phyloP scores from a whole-genome alignment of 2,113 vertebrate species.

The Pseudorasbora parva region DNA sequence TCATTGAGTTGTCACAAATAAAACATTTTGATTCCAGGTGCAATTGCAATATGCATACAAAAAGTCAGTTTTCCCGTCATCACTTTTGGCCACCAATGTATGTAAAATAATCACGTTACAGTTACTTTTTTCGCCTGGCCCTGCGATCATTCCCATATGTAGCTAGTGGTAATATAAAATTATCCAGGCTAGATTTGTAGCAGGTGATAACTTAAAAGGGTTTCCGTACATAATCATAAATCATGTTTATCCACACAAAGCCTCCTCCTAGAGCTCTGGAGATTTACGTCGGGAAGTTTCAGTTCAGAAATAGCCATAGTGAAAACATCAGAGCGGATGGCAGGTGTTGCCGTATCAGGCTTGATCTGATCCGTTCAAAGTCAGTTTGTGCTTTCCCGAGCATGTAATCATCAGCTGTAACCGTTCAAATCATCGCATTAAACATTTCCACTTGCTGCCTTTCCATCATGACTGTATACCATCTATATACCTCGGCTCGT shows the following conservation, averaged over 20 bases:
- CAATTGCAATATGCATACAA: too few relatives aligned
- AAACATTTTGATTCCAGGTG: too few relatives aligned
- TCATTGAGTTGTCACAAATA: too few relatives aligned
- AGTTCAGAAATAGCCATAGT: conserved; percentile 27
- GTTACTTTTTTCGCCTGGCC: too few relatives aligned
- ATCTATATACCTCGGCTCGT: not conserved
- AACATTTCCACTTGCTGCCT: not conserved
- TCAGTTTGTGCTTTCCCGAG: conserved; percentile 21
- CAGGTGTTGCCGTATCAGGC: conserved; percentile 36
- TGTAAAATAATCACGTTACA: too few relatives aligned
- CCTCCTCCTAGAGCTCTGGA: not conserved
- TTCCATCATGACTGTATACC: not conserved
- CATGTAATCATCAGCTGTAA: not conserved
- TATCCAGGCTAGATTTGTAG: conserved; percentile 10
- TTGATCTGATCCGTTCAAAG: conserved; percentile 12
- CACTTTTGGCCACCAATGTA: too few relatives aligned
- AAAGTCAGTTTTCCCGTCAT: too few relatives aligned
- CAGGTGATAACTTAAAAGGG: conserved; percentile 26
- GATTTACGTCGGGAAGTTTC: not conserved
- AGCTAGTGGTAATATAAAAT: not conserved
- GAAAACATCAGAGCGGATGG: conserved; percentile 36
- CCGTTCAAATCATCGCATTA: not conserved
- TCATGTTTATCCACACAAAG: conserved; percentile 3
- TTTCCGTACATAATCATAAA: not conserved
- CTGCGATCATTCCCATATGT: not conserved